Percentiles rank a stretch among this genome's conserved stretches.
Evolutionary conservation across 2,888 invertebrate species (phyloP).

Genomic region (Acanthosepion lycidas): DNA sequence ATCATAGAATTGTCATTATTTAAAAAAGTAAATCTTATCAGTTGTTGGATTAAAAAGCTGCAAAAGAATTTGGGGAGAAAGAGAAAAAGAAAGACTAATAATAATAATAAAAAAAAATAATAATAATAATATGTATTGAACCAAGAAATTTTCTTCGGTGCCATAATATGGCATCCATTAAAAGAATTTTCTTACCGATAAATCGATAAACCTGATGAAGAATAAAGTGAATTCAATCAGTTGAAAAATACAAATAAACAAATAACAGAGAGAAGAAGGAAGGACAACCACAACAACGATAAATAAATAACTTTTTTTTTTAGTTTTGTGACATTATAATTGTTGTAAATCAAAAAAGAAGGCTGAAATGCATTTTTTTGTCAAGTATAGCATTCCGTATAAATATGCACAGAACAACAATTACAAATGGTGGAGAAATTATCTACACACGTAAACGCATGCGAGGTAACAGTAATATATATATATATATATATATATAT

Average conservation of each 20-base stretch:
- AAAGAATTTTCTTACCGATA: neutral
- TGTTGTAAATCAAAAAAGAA: no score
- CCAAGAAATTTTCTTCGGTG: neutral
- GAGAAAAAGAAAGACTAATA: neutral
- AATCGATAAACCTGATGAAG: neutral
- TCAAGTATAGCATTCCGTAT: no score
- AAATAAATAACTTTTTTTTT: neutral
- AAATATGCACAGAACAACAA: no score
- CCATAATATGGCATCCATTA: neutral
- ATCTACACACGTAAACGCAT: no score
- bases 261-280: neutral
- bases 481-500: no score
- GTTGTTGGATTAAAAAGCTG: neutral
- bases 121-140: neutral
- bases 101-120: neutral
- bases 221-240: no score
- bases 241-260: neutral
- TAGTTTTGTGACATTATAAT: no score
- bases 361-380: no score
- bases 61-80: neutral
- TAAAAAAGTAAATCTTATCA: neutral
- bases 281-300: neutral
- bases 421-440: no score
- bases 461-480: no score
- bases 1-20: neutral